Percentiles rank a stretch among this genome's conserved stretches.
phyloP scores from a whole-genome alignment of 2,797 vertebrate genomes.

The Enteromius trimaculatus region DNA sequence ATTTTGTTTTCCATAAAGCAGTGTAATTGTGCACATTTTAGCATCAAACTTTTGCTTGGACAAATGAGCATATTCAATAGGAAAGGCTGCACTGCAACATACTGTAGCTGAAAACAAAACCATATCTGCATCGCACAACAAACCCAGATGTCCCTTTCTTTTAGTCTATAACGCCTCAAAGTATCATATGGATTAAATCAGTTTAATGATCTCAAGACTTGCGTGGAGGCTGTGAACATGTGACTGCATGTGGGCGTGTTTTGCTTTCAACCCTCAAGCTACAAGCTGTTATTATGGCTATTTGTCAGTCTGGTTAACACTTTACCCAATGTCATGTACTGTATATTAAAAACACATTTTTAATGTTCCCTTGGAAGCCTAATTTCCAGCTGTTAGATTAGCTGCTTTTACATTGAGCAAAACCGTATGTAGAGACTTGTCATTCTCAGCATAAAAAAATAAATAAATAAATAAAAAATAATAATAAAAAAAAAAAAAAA shows the following conservation, averaged over 20 bases:
- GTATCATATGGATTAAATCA: constrained; percentile 22
- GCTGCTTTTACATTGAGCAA: constrained; percentile 12
- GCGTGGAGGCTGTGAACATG: background rate
- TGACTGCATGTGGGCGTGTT: background rate
- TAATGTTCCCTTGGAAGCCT: constrained; percentile 3
- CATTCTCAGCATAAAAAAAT: background rate
- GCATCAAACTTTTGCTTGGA: background rate
- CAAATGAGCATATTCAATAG: background rate
- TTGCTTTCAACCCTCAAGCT: constrained; percentile 29
- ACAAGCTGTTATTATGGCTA: constrained; percentile 29
- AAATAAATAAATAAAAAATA: no score
- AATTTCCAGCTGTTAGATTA: constrained; percentile 9
- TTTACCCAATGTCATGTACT: background rate
- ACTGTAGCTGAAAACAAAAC: background rate
- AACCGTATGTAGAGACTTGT: background rate
- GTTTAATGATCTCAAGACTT: constrained; percentile 16
- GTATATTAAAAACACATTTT: constrained; percentile 19
- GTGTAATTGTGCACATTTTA: background rate
- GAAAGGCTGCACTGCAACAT: background rate
- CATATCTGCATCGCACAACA: background rate
- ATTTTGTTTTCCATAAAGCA: background rate
- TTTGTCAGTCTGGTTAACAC: constrained; percentile 21
- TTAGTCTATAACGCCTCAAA: background rate
- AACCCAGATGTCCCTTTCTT: constrained; percentile 11
- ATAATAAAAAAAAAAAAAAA: no score